A percentile compares a stretch with the other conserved stretches of the same genome.
Conservation (phyloP, 1,140 invertebrate genomes). For the Drosophila ohnishii region DNA sequence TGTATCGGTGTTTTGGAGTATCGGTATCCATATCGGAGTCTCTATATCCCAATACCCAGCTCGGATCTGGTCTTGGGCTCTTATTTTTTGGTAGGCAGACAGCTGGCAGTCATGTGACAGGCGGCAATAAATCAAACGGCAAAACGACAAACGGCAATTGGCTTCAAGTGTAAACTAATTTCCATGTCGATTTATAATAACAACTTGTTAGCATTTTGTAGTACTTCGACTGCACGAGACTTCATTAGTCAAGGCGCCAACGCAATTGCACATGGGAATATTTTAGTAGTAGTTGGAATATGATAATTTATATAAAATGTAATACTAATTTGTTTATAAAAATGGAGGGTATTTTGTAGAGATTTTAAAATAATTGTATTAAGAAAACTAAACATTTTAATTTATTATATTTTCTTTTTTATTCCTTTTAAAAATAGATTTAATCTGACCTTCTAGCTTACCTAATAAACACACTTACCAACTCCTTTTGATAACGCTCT, state of each 20-base stretch:
- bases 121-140: slow-evolving; percentile 80
- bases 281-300: neutral
- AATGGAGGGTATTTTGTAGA: neutral
- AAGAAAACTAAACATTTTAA: no score
- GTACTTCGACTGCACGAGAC: slow-evolving; percentile 55
- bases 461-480: neutral
- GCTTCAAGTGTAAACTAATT: slow-evolving; percentile 81
- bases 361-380: neutral
- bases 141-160: slow-evolving; percentile 76
- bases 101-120: slow-evolving; percentile 77
- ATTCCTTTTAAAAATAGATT: neutral
- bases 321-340: neutral
- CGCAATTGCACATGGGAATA: slow-evolving; percentile 27
- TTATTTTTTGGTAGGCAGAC: slow-evolving; percentile 71
- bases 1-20: slow-evolving; percentile 3
- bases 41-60: slow-evolving; percentile 3
- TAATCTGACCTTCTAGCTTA: neutral
- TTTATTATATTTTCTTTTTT: neutral
- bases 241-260: slow-evolving; percentile 53
- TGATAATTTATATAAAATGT: neutral
- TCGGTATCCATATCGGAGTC: slow-evolving; percentile 7
- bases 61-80: slow-evolving; percentile 38
- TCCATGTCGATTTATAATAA: slow-evolving; percentile 82
- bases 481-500: slow-evolving; percentile 27
- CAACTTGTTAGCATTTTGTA: slow-evolving; percentile 82